Percentiles rank a stretch among this genome's conserved stretches.
Conservation (phyloP, 2,888 invertebrate genomes). For the Eupithecia inturbata region DNA sequence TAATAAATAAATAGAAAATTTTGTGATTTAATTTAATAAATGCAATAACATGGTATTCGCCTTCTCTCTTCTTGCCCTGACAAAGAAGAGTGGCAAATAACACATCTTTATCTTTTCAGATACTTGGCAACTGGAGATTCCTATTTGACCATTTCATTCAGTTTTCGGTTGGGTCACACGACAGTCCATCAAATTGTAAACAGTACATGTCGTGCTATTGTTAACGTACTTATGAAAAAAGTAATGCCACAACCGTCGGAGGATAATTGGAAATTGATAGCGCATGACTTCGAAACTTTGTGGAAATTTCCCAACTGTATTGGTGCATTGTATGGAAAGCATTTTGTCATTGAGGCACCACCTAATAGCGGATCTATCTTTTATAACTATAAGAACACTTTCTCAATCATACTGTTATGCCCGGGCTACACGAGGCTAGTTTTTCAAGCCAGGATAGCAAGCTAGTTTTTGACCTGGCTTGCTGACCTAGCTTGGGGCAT, state of each 20-base stretch:
- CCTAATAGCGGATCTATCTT: conserved; percentile 39
- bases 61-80: conserved; percentile 15
- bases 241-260: conserved; percentile 15
- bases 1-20: conserved; percentile 13
- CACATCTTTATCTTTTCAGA: conserved; percentile 15
- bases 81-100: conserved; percentile 8
- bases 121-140: conserved; percentile 21
- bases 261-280: conserved; percentile 17
- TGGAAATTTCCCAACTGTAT: conserved; percentile 22
- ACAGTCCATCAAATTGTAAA: conserved; percentile 20
- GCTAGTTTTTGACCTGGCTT: too few relatives aligned
- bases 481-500: too few relatives aligned
- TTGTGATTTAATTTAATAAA: conserved; percentile 15
- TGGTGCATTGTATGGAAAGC: conserved; percentile 21
- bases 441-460: too few relatives aligned
- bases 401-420: conserved; percentile 43
- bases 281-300: conserved; percentile 11
- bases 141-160: conserved; percentile 20
- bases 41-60: conserved; percentile 12
- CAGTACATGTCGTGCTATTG: conserved; percentile 17
- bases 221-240: conserved; percentile 17
- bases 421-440: too few relatives aligned
- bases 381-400: conserved; percentile 15
- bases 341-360: conserved; percentile 32
- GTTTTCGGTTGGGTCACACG: conserved; percentile 19